These are phyloP conservation scores for Charadrius vociferus DNA, from an alignment of 2,113 vertebrate species.

Conservation along the genomic window DNA sequence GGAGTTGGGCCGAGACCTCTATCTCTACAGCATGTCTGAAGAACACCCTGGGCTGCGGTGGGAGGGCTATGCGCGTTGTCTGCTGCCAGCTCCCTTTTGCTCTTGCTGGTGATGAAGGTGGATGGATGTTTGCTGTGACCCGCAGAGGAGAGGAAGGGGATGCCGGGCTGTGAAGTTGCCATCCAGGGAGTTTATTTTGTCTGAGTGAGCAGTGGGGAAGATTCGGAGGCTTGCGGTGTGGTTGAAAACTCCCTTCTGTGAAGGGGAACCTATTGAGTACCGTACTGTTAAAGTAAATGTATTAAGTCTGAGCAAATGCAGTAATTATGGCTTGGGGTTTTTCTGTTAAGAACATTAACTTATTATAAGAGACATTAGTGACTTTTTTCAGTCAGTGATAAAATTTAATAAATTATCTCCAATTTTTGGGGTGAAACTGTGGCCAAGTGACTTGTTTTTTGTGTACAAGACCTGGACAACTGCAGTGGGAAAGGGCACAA, in stretches of 20 bases:
- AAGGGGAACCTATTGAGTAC: conserved; percentile 75
- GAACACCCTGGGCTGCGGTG: neutral
- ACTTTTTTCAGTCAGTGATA: conserved; percentile 72
- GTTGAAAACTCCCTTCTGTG: conserved; percentile 78
- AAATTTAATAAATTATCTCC: conserved; percentile 81
- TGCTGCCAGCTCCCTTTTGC: neutral
- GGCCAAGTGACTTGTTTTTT: neutral
- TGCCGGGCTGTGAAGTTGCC: neutral
- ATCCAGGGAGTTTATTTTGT: neutral
- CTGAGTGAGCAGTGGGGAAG: conserved; percentile 1
- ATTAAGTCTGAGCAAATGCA: conserved; percentile 61
- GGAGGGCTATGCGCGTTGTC: neutral
- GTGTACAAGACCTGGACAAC: neutral
- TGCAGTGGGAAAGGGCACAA: neutral
- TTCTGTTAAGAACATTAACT: conserved; percentile 78
- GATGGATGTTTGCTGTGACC: neutral
- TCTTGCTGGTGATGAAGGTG: neutral
- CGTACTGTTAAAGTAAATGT: conserved; percentile 65
- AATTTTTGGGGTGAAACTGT: conserved; percentile 71
- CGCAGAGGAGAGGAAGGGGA: neutral
- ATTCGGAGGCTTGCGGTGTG: conserved; percentile 40
- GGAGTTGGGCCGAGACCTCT: neutral
- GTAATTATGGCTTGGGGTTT: conserved; percentile 66
- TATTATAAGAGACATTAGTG: conserved; percentile 76
- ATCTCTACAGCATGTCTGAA: neutral